phyloP scores from a whole-genome alignment of 2,113 vertebrate genomes.

The Carassius gibelio region DNA sequence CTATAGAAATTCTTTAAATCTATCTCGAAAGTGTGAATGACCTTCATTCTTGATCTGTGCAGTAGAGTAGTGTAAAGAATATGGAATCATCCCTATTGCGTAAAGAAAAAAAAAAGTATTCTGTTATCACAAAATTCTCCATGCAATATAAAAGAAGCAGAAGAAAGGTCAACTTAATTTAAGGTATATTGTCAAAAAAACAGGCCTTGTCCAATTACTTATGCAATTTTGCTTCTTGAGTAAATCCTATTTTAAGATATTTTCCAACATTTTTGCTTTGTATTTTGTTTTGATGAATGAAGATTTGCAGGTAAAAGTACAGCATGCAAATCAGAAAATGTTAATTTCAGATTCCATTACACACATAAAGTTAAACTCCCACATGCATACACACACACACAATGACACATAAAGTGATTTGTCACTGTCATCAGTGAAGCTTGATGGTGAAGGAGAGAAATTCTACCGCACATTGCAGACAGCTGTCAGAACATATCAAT shows the following conservation, averaged over 20 bases:
- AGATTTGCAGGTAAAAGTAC: background rate
- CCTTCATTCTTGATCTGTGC: background rate
- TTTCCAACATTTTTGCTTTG: background rate
- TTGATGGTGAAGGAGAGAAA: slow-evolving; percentile 24
- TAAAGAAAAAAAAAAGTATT: background rate
- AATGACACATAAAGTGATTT: slow-evolving; percentile 32
- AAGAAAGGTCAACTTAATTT: background rate
- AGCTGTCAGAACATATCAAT: slow-evolving; percentile 53
- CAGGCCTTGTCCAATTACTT: background rate
- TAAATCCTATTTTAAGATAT: no score
- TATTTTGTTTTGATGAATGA: background rate
- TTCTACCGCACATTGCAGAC: background rate
- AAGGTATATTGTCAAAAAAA: background rate
- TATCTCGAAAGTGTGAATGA: background rate
- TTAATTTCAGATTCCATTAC: background rate
- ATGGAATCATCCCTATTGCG: background rate
- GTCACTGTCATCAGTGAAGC: slow-evolving; percentile 33
- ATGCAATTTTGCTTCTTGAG: no score
- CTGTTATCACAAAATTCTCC: background rate
- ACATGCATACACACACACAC: background rate
- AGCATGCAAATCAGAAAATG: background rate
- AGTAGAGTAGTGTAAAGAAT: background rate
- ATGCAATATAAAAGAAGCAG: background rate
- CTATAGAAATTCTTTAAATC: background rate
- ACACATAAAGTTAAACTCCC: background rate